Base-by-base conservation (phyloP, 2,888 invertebrate species). In the Psylliodes chrysocephalus region DNA sequence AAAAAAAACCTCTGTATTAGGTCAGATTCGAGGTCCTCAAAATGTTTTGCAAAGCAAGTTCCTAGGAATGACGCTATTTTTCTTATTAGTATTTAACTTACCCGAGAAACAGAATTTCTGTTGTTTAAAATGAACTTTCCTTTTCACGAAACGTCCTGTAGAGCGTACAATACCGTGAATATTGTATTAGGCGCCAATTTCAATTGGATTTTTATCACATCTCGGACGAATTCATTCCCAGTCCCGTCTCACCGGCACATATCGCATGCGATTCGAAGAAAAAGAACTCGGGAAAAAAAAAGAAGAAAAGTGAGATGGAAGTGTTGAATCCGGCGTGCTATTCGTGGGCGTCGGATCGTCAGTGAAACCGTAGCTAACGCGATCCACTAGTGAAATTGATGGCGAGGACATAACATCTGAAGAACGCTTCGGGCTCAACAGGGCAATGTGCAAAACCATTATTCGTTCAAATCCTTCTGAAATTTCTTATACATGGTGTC, bases 311-410 rank as follows among this genome's bases (percentile, higher is more conserved):
- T 22, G 14, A 46, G 25, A 59, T 51, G 51, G 51, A 51, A 42
- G 49, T 51, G 59, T 59, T 51, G 51, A 25, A 38, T 38, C 30
- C 60, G n/a, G 42, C 46, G 46, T 60, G 44, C 60, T 10, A 7
- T 18, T 18, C 47, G 61, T 54, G 30, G 61, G 61, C 12, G 61
- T 54, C 40, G 22, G 46, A 46, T 46, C 46, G 19, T 46, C 46
- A 46, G 46, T 46, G 46, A 46, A 46, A 46, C 46, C 46, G 46
- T 46, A 22, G 46, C 46, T 46, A 46, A 46, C 19, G 19, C 46
- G 46, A 14, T 35, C 12, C 35, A 35, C 46, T 10, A 46, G 19
- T 46, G 44, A 44, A 44, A 44, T 44, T 44, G 44, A 44, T 19
- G 44, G n/a, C 19, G 44, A 44, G 18, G 44, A 44, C 44, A 19